These are phyloP conservation scores for Montipora capitata DNA, from an alignment of 92 coral and sea anemone species.

Conservation along the genomic window DNA sequence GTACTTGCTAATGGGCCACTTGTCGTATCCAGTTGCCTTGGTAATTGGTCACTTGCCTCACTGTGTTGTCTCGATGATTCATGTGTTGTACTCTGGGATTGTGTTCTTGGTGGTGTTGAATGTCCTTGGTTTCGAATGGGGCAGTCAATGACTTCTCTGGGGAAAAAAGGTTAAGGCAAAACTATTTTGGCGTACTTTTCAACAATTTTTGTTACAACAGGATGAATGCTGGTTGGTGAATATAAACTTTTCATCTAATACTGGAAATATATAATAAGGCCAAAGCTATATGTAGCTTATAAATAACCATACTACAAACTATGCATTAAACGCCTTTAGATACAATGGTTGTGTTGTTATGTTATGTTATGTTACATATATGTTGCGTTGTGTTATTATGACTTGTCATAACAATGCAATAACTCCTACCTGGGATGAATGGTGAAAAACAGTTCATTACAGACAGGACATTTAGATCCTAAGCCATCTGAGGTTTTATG, in stretches of 20 bases:
- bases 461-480: conserved; percentile 62
- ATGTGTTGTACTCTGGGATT: neutral
- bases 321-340: neutral
- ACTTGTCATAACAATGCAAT: neutral
- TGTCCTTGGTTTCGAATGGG: neutral
- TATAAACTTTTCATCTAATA: neutral
- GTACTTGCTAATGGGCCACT: neutral
- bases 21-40: neutral
- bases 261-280: neutral
- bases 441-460: conserved; percentile 54
- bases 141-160: conserved; percentile 2
- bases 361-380: no score
- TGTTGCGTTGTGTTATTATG: conserved; percentile 3
- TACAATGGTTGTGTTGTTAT: neutral
- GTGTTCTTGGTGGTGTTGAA: neutral
- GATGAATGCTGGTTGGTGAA: conserved; percentile 7
- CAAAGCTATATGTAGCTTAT: neutral
- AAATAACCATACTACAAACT: neutral
- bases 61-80: conserved; percentile 10
- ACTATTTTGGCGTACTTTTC: neutral
- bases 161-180: conserved; percentile 11
- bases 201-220: neutral
- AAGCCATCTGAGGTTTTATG: conserved; percentile 53
- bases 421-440: conserved; percentile 48
- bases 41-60: conserved; percentile 8